phyloP scores from a whole-genome alignment of 2,888 invertebrate species.

The Parasteatoda lunata region DNA sequence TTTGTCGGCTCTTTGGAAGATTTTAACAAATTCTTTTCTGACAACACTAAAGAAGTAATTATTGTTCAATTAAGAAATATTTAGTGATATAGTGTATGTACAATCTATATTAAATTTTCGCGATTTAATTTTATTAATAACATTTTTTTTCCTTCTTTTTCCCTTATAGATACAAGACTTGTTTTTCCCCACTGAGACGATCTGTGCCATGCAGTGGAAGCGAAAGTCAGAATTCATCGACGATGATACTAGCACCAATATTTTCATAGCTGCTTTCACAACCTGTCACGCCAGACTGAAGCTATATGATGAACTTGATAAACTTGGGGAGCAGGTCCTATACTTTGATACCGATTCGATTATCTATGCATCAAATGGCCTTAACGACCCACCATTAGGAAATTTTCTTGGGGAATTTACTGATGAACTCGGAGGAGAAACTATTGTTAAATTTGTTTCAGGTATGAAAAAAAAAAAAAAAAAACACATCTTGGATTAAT shows the following conservation, averaged over 20 bases:
- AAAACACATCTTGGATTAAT: background rate
- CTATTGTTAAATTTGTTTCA: background rate
- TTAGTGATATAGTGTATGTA: background rate
- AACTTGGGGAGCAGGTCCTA: constrained; percentile 1
- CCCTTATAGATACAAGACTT: constrained; percentile 9
- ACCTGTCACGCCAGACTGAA: constrained; percentile 13
- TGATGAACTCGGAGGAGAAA: constrained; percentile 15
- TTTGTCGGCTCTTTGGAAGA: background rate
- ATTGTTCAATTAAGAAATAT: too few species aligned
- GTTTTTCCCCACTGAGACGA: constrained; percentile 2
- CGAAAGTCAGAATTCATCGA: background rate
- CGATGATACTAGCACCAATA: constrained; percentile 16
- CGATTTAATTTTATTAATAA: too few species aligned
- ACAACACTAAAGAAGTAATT: background rate
- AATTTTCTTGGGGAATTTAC: constrained; percentile 18
- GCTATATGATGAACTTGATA: constrained; percentile 10
- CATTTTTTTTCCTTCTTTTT: background rate
- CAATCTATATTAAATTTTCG: background rate
- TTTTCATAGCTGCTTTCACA: constrained; percentile 36
- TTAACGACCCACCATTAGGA: constrained; percentile 18
- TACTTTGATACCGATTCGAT: constrained; percentile 28
- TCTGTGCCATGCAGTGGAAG: constrained; percentile 5
- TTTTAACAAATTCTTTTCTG: background rate
- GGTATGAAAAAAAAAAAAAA: background rate
- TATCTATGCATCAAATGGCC: background rate